A percentile compares a stretch with the other conserved stretches of the same genome.
Conservation (phyloP, 2,888 invertebrate species). For the Cryptops parisi region DNA sequence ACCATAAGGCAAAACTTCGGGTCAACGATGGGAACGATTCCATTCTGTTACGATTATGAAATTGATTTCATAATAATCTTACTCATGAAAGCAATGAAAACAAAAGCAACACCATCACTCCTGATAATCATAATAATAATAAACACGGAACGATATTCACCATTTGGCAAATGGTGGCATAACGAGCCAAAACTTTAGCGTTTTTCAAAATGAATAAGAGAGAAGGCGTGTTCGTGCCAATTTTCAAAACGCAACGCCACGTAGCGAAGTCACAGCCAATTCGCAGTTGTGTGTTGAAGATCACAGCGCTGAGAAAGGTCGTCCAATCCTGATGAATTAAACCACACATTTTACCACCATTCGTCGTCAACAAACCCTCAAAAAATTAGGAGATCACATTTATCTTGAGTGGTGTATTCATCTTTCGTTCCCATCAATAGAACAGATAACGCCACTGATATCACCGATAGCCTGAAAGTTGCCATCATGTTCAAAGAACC, state of each 20-base stretch:
- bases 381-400: constrained; percentile 14
- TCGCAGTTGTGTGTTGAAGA: constrained; percentile 93
- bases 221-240: constrained; percentile 77
- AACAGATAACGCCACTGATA: no score
- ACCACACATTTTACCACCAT: constrained; percentile 4
- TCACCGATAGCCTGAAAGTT: no score
- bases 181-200: constrained; percentile 91
- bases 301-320: constrained; percentile 85
- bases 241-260: constrained; percentile 95
- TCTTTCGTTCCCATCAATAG: constrained; percentile 83
- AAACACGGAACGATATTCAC: constrained; percentile 2
- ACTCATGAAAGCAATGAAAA: not conserved
- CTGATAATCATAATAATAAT: not conserved
- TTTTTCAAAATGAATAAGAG: constrained; percentile 84
- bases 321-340: constrained; percentile 53
- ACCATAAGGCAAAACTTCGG: constrained; percentile 95
- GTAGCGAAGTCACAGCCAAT: constrained; percentile 96
- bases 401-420: constrained; percentile 95
- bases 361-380: not conserved
- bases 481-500: no score
- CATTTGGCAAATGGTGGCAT: constrained; percentile 89
- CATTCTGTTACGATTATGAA: constrained; percentile 41
- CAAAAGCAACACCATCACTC: no score
- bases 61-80: not conserved
- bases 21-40: constrained; percentile 99